Percentiles rank a stretch among this genome's conserved stretches.
Evolutionary conservation across 2,797 vertebrate genomes (phyloP).

Genomic region (Falco rusticolus): DNA sequence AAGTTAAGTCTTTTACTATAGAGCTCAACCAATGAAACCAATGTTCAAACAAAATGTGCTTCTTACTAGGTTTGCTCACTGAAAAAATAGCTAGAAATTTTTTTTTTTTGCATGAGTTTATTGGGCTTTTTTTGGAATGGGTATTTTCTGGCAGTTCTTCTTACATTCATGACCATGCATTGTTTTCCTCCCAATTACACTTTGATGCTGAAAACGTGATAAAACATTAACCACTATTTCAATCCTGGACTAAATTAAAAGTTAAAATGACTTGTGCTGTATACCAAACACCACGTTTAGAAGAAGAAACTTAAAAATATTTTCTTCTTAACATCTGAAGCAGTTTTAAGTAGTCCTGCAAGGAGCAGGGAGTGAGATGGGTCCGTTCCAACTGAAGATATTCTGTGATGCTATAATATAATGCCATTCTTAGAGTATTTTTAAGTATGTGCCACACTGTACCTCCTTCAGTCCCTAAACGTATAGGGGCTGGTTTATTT

Average conservation of each 20-base stretch:
- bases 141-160: neutral
- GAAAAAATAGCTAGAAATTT: neutral
- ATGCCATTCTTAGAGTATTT: neutral
- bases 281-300: neutral
- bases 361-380: no score
- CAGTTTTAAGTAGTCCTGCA: no score
- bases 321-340: neutral
- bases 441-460: neutral
- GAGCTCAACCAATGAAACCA: neutral
- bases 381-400: no score
- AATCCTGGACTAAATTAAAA: neutral
- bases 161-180: neutral
- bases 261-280: neutral
- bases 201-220: neutral
- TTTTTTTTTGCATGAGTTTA: neutral
- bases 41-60: neutral
- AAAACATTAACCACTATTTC: neutral
- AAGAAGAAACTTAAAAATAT: neutral
- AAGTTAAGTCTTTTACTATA: neutral
- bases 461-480: neutral
- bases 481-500: neutral
- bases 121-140: neutral
- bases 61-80: neutral
- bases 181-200: neutral
- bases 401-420: neutral